Evolutionary conservation across 2,797 vertebrate species (phyloP).

Genomic region (Sparidentex hasta): DNA sequence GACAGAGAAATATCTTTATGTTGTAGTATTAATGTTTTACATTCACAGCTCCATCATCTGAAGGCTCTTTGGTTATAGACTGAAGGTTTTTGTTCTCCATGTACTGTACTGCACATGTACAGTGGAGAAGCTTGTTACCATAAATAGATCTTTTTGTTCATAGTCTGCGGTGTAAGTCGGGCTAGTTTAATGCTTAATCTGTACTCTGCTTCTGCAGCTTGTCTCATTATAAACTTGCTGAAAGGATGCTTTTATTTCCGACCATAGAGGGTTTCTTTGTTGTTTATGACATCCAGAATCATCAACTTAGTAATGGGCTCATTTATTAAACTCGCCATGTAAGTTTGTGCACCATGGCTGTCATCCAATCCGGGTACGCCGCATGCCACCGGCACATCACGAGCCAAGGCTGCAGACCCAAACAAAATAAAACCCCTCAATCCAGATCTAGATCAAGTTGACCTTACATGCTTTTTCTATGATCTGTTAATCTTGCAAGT

Average conservation of each 20-base stretch:
- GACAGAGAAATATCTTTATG: neutral
- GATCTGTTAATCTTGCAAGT: neutral
- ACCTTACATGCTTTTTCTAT: constrained; percentile 10
- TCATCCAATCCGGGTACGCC: constrained; percentile 8
- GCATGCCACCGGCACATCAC: constrained; percentile 11
- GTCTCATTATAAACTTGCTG: constrained; percentile 54
- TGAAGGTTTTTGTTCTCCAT: constrained; percentile 1
- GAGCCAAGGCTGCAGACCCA: constrained; percentile 26
- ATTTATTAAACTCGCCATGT: constrained; percentile 44
- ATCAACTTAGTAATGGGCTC: constrained; percentile 34
- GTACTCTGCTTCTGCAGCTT: constrained; percentile 43
- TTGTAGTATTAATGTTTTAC: neutral
- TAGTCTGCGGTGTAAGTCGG: constrained; percentile 36
- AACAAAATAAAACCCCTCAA: neutral
- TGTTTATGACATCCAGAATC: constrained; percentile 28
- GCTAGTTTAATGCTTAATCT: constrained; percentile 30
- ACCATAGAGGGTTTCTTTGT: constrained; percentile 56
- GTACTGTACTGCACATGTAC: constrained; percentile 14
- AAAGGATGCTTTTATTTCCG: constrained; percentile 60
- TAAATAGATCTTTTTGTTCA: constrained; percentile 58
- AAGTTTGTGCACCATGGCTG: constrained; percentile 32
- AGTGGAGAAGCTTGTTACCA: constrained; percentile 37
- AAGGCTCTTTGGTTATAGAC: neutral
- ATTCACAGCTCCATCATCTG: neutral
- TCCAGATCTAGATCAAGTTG: neutral